Conservation (phyloP, 1,140 invertebrate genomes). For the Polypedilum vanderplanki region DNA sequence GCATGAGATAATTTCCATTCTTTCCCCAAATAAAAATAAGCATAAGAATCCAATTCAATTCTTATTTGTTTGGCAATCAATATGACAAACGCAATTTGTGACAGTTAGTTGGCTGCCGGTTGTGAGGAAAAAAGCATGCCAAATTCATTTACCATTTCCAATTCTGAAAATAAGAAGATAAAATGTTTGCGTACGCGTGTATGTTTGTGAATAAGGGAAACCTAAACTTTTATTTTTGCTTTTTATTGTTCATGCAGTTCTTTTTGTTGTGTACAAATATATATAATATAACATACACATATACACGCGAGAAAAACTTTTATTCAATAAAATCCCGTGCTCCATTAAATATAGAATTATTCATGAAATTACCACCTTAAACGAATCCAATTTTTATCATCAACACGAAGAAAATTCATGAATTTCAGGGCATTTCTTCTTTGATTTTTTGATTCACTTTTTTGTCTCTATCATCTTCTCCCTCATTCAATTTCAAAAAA, state of each 20-base stretch:
- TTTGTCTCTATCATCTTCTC: neutral
- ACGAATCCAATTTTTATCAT: constrained; percentile 13
- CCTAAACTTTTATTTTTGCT: neutral
- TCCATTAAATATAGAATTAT: constrained; percentile 24
- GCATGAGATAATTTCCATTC: too few species aligned
- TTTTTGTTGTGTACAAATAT: neutral
- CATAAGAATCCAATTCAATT: neutral
- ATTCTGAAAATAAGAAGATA: neutral
- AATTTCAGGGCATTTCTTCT: neutral
- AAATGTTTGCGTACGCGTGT: too few species aligned
- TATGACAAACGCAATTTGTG: constrained; percentile 15
- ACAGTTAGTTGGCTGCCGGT: constrained; percentile 16
- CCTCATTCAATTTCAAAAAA: neutral
- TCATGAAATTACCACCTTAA: constrained; percentile 28
- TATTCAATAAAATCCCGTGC: constrained; percentile 2
- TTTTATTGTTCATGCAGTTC: neutral
- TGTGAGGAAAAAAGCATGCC: constrained; percentile 16
- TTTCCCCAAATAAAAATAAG: too few species aligned
- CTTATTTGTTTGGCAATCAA: neutral
- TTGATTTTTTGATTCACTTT: neutral
- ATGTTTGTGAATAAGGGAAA: neutral
- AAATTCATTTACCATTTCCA: constrained; percentile 1
- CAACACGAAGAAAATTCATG: constrained; percentile 21
- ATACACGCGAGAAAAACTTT: neutral
- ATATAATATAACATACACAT: neutral